Conservation (phyloP, 2,113 vertebrate genomes). For the Phycodurus eques region DNA sequence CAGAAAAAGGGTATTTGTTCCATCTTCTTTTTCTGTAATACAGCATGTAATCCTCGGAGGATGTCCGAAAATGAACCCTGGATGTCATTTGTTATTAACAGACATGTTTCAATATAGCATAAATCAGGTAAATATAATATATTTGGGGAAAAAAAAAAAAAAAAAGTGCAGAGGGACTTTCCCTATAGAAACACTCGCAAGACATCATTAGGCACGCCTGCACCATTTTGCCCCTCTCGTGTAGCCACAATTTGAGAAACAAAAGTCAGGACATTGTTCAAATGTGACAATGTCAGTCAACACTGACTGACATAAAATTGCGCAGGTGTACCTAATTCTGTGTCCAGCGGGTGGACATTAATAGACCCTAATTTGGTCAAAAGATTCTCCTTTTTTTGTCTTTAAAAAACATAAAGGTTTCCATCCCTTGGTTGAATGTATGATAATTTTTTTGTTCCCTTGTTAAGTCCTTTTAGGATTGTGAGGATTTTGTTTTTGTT, state of each 20-base stretch:
- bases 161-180: background rate
- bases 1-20: too few relatives aligned
- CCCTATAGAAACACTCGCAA: background rate
- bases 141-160: too few relatives aligned
- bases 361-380: background rate
- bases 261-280: background rate
- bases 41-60: background rate
- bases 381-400: background rate
- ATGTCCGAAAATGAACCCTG: background rate
- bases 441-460: background rate
- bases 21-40: background rate
- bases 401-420: background rate
- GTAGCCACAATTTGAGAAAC: background rate
- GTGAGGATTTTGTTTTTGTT: background rate
- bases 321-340: background rate
- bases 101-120: background rate
- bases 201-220: background rate
- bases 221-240: background rate
- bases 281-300: background rate
- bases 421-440: background rate
- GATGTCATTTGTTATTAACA: background rate
- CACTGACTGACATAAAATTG: background rate
- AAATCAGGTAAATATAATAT: background rate
- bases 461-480: background rate
- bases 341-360: background rate